Conservation (phyloP, 2,113 vertebrate genomes). For the Vicugna pacos region DNA sequence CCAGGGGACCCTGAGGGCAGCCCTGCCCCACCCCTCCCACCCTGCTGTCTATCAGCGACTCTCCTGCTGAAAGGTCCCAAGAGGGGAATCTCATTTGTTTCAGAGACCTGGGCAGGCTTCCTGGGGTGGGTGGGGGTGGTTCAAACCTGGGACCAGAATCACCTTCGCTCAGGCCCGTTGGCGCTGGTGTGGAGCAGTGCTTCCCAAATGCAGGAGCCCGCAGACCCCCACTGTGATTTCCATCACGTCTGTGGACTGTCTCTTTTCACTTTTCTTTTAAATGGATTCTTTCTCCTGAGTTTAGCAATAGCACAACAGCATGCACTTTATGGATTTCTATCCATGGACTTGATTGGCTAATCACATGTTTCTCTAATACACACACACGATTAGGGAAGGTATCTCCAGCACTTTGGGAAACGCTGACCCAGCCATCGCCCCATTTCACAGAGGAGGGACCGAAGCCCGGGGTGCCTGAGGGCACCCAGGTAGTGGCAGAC, state of each 20-base stretch:
- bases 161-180: fast-evolving
- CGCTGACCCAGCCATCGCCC: background rate
- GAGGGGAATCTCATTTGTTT: background rate
- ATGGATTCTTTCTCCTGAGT: background rate
- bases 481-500: too few relatives aligned
- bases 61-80: background rate
- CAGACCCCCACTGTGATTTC: background rate
- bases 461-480: background rate
- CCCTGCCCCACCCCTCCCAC: fast-evolving
- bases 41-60: background rate
- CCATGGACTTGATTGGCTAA: too few relatives aligned
- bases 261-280: background rate
- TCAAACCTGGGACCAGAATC: background rate
- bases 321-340: background rate
- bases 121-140: background rate
- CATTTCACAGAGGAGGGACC: background rate
- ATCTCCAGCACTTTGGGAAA: background rate
- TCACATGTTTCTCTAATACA: background rate
- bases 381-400: background rate
- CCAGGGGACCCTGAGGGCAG: fast-evolving
- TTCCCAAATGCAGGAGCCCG: background rate
- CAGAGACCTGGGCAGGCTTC: background rate
- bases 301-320: background rate
- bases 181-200: background rate
- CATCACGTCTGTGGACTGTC: fast-evolving